These are phyloP conservation scores for Geotrypetes seraphini DNA, from an alignment of 2,797 vertebrate species.

Conservation along the genomic window DNA sequence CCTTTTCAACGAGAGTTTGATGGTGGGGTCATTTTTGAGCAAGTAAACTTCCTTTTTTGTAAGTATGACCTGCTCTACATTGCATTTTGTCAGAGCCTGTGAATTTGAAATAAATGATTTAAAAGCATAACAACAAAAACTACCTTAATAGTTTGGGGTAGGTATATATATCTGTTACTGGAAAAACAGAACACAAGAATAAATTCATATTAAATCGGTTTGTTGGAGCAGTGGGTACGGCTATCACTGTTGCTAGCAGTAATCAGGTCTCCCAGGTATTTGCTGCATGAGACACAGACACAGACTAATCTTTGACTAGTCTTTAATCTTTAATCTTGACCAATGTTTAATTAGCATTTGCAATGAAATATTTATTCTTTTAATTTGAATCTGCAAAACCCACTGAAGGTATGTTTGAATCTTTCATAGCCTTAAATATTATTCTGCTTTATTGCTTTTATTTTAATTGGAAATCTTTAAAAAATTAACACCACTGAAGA, in stretches of 20 bases:
- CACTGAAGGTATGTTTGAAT: slow-evolving; percentile 42
- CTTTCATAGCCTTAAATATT: slow-evolving; percentile 55
- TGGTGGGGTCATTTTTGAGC: too few species aligned
- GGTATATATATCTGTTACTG: too few species aligned
- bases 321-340: too few species aligned
- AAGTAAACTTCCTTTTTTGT: too few species aligned
- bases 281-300: slow-evolving; percentile 33
- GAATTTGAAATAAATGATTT: too few species aligned
- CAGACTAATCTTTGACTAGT: slow-evolving; percentile 48
- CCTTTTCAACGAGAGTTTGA: too few species aligned
- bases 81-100: too few species aligned
- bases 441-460: slow-evolving; percentile 43
- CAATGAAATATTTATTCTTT: slow-evolving; percentile 57
- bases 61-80: too few species aligned
- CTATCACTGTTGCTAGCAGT: slow-evolving; percentile 40
- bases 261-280: slow-evolving; percentile 37
- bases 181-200: slow-evolving; percentile 13
- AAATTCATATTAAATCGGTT: neutral
- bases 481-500: slow-evolving; percentile 7
- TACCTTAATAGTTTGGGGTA: too few species aligned
- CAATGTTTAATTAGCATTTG: slow-evolving; percentile 49
- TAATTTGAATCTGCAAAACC: slow-evolving; percentile 49
- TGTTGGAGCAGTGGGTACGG: slow-evolving; percentile 17
- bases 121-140: too few species aligned
- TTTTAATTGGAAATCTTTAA: slow-evolving; percentile 31